Conservation (phyloP, 1,140 invertebrate genomes). For the Drosophila auraria region DNA sequence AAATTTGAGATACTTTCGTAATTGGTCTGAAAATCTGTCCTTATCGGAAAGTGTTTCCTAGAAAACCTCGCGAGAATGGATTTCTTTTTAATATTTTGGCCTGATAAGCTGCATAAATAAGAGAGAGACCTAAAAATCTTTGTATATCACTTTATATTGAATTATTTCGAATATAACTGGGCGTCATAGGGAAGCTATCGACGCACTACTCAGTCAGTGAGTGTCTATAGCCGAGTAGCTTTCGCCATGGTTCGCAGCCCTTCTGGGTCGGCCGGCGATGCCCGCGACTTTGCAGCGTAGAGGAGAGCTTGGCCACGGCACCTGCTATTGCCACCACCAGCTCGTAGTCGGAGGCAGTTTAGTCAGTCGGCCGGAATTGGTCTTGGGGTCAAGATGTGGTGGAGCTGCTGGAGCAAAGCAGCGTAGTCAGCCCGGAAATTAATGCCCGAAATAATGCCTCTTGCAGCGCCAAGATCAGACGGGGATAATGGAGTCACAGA, state of each 20-base stretch:
- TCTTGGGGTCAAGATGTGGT: conserved; percentile 50
- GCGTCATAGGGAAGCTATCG: background rate
- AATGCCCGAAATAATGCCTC: conserved; percentile 57
- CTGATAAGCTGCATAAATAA: background rate
- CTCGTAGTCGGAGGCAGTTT: conserved; percentile 6
- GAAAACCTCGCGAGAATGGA: background rate
- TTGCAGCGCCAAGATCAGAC: conserved; percentile 51
- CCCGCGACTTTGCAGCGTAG: conserved; percentile 21
- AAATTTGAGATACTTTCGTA: background rate
- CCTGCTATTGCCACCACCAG: conserved; percentile 20
- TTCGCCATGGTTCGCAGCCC: conserved; percentile 24
- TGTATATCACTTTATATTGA: background rate
- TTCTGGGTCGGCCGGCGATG: conserved; percentile 40
- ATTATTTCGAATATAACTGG: background rate
- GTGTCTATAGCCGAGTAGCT: background rate
- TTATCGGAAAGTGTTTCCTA: background rate
- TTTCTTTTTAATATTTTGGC: background rate
- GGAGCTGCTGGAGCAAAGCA: conserved; percentile 16
- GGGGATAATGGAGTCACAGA: conserved; percentile 66
- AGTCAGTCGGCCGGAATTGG: conserved; percentile 33
- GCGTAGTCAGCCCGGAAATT: conserved; percentile 18
- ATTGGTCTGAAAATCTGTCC: too few species aligned
- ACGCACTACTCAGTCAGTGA: background rate
- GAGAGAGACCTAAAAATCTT: background rate
- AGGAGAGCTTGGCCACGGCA: conserved; percentile 31